A percentile compares a stretch with the other conserved stretches of the same genome.
phyloP scores from a whole-genome alignment of 2,797 vertebrate species.

The Lutra lutra region DNA sequence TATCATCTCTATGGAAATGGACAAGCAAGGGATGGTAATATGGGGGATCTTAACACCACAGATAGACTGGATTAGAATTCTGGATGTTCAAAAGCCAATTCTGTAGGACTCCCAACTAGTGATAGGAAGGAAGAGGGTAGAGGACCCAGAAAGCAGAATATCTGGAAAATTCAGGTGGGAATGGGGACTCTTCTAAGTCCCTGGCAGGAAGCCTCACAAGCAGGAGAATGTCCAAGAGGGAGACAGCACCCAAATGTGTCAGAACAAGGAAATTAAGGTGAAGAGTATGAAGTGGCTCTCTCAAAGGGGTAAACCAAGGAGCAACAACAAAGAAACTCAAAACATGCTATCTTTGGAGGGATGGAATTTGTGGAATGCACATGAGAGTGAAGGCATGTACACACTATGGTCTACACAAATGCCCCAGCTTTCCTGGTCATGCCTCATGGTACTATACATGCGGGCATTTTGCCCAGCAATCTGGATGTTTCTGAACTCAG shows the following conservation, averaged over 20 bases:
- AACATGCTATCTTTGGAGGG: neutral
- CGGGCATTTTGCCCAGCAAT: too few relatives aligned
- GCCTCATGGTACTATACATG: too few relatives aligned
- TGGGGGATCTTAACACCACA: neutral
- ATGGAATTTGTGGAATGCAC: neutral
- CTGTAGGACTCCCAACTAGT: neutral
- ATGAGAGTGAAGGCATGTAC: neutral
- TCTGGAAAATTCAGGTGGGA: neutral
- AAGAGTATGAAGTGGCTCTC: neutral
- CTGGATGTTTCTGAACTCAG: neutral
- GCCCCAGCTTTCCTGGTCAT: neutral
- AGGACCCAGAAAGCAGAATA: neutral
- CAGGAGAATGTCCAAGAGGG: neutral
- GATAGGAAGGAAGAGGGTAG: neutral
- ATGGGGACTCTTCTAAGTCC: neutral
- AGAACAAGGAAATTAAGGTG: neutral
- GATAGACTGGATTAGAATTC: neutral
- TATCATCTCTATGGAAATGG: neutral
- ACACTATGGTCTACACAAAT: neutral
- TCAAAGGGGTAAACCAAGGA: neutral
- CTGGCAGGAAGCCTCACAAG: neutral
- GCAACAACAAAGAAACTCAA: neutral
- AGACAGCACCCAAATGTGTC: neutral
- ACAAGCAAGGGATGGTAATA: neutral
- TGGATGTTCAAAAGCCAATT: neutral